Evolutionary conservation across 2,797 vertebrate species (phyloP).

Genomic region (Nannoperca obscura): DNA sequence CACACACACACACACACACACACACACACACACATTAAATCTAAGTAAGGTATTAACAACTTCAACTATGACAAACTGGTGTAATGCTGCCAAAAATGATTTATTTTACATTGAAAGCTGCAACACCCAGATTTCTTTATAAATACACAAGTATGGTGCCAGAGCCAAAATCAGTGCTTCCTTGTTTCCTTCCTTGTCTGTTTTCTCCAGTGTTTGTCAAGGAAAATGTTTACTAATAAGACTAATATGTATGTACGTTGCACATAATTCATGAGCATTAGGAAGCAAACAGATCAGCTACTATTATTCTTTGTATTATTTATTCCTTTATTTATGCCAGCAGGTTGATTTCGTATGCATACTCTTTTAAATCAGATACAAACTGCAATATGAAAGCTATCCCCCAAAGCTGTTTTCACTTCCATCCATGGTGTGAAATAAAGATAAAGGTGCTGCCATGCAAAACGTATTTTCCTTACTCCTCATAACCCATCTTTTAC

Average conservation of each 20-base stretch:
- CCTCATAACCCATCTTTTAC: neutral
- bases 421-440: constrained; percentile 3
- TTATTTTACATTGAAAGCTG: neutral
- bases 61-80: neutral
- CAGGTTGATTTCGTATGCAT: neutral
- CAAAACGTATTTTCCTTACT: neutral
- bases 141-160: neutral
- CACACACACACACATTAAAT: constrained; percentile 12
- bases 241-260: neutral
- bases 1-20: constrained; percentile 11
- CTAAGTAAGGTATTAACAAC: neutral
- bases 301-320: neutral
- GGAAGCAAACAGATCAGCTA: neutral
- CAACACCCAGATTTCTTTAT: neutral
- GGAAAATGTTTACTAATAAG: neutral
- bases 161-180: neutral
- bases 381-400: neutral
- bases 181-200: neutral
- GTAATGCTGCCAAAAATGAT: neutral
- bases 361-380: neutral
- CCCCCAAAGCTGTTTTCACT: neutral
- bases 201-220: constrained; percentile 2
- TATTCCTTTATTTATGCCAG: neutral
- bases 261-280: neutral
- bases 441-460: neutral